phyloP scores from a whole-genome alignment of 2,888 invertebrate genomes.

The Cataglyphis livida region DNA sequence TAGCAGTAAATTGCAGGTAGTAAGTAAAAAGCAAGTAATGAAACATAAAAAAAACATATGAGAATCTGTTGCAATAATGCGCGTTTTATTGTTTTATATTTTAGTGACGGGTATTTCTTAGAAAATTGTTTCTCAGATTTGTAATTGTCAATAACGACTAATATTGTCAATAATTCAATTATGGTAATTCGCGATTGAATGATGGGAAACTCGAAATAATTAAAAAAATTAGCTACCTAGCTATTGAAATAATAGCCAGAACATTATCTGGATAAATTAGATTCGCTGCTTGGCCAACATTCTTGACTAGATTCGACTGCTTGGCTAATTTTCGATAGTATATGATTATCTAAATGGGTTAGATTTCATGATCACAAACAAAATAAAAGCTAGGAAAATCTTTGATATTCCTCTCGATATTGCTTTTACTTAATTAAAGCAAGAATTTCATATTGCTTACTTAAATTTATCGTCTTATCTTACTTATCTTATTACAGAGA shows the following conservation, averaged over 20 bases:
- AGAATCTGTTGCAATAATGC: background rate
- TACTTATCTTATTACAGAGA: background rate
- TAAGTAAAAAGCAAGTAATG: background rate
- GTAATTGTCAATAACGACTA: background rate
- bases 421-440: background rate
- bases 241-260: conserved; percentile 1
- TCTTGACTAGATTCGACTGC: background rate
- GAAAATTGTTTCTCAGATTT: background rate
- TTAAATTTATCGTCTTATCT: background rate
- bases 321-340: conserved; percentile 5
- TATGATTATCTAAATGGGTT: conserved; percentile 7
- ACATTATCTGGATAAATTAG: conserved; percentile 18
- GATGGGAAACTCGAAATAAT: background rate
- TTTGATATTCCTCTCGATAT: background rate
- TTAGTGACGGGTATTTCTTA: background rate
- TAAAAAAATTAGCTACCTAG: background rate
- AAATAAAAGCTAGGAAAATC: background rate
- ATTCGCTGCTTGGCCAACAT: background rate
- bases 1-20: background rate
- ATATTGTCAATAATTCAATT: conserved; percentile 4
- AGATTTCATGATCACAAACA: background rate
- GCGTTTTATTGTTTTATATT: background rate
- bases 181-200: background rate
- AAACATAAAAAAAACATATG: background rate
- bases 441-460: background rate